Evolutionary conservation across 2,888 invertebrate species (phyloP), one percentile per base, ranked within the genome.

Genomic region (Lapara coniferarum): DNA sequence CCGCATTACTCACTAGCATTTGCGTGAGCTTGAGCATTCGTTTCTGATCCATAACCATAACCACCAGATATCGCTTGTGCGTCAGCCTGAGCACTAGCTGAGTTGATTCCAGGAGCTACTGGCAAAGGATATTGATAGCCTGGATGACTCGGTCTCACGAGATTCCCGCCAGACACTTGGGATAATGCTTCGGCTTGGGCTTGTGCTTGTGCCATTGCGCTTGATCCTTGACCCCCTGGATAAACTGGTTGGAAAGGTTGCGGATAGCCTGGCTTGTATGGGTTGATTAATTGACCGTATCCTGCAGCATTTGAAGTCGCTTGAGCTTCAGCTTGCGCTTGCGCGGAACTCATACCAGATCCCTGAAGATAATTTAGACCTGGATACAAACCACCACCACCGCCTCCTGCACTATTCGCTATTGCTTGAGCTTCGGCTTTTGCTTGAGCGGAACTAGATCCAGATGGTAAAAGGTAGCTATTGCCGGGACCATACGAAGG

Each of bases 361-460:
- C 37, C 16, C 30, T 30, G n/a, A 10, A 16, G 67, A 51, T 67
- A 67, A 52, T 68, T 68, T 1, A 44, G n/a, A 13, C 53, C 53
- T 30, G 13, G 59, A 52, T 63, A 53, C 12, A 53, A 69, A 52
- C 46, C 52, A 30, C 37, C 19, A 52, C 46, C 52, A 30, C 37
- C 19, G 13, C 13, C 25, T 19, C 53, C 63, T 12, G 13, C 25
- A 14, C 12, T 7, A 7, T 69, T 69, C 7, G 46, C 19, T 8
- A 63, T 6, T 10, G 58, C 44, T 19, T 69, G 68, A 19, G 44
- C 68, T 63, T 69, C 63, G 6, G 63, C 53, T 25, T 63, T 59
- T n/a, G 63, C 63, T 19, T 69, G 68, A 53, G 63, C 13, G 13
- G 68, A 63, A 14, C 53, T 25, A 25, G 63, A 53, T 4, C 37